phyloP scores from a whole-genome alignment of 2,888 invertebrate genomes.

The Itoplectis maculator region DNA sequence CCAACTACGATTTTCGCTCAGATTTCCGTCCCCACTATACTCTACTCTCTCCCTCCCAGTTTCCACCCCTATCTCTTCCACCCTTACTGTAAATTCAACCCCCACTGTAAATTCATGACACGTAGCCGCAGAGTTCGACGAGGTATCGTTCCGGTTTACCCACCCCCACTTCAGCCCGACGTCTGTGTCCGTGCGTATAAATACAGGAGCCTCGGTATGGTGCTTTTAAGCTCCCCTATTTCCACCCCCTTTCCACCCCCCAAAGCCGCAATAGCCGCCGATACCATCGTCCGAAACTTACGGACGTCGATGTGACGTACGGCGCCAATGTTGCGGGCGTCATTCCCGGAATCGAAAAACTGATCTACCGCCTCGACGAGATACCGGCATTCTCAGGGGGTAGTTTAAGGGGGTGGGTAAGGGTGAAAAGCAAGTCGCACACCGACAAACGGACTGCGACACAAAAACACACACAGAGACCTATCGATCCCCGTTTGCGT shows the following conservation, averaged over 20 bases:
- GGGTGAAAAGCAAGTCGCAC: not conserved
- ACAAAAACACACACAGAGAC: not conserved
- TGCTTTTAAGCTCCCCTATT: constrained; percentile 18
- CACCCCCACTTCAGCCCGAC: constrained; percentile 7
- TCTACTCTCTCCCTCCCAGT: too few species aligned
- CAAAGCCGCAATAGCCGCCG: too few species aligned
- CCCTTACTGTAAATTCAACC: too few species aligned
- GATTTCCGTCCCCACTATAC: too few species aligned
- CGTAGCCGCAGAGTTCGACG: constrained; percentile 16
- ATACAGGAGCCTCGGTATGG: constrained; percentile 27
- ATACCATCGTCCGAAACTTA: constrained; percentile 25
- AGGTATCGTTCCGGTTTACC: constrained; percentile 9
- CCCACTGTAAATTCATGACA: constrained; percentile 39
- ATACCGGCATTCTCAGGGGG: constrained; percentile 4
- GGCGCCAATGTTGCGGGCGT: constrained; percentile 24
- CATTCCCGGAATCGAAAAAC: constrained; percentile 48
- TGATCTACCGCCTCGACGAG: constrained; percentile 36
- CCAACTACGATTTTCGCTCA: too few species aligned
- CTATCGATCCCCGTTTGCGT: constrained; percentile 22
- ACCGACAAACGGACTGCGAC: not conserved
- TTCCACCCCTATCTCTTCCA: too few species aligned
- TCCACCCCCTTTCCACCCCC: not conserved
- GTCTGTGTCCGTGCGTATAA: constrained; percentile 6
- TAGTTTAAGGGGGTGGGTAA: too few species aligned
- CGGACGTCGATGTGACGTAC: constrained; percentile 37